These are phyloP conservation scores for Ammodramus savannarum DNA, from an alignment of 2,113 vertebrate genomes.

Conservation along the genomic window DNA sequence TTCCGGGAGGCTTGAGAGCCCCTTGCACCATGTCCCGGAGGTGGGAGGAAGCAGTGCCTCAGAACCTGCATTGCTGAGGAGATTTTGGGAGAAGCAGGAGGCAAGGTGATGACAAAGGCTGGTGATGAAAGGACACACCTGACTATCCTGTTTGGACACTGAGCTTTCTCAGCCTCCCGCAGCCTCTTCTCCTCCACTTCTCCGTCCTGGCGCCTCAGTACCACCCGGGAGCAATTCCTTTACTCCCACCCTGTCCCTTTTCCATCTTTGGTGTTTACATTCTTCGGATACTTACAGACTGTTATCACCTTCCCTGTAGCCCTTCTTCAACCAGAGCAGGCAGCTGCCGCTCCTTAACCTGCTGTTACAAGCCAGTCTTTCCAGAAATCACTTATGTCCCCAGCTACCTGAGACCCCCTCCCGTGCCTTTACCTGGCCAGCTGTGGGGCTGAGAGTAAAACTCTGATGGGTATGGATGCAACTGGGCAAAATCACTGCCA, in stretches of 20 bases:
- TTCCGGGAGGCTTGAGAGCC: neutral
- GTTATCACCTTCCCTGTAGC: constrained; percentile 51
- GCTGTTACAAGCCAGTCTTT: neutral
- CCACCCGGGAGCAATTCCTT: constrained; percentile 38
- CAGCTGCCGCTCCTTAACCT: constrained; percentile 33
- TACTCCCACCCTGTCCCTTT: constrained; percentile 13
- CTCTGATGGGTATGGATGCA: neutral
- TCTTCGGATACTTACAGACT: constrained; percentile 61
- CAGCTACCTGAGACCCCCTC: neutral
- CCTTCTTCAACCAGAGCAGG: neutral
- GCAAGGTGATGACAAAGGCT: neutral
- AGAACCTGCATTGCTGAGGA: neutral
- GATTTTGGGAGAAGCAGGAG: neutral
- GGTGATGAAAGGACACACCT: neutral
- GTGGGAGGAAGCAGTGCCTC: neutral
- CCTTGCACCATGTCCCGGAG: neutral
- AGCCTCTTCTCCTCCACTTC: neutral
- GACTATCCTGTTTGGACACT: fast-evolving
- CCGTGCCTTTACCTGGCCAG: neutral
- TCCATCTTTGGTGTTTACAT: constrained; percentile 71
- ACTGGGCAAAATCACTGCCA: neutral
- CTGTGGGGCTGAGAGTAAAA: neutral
- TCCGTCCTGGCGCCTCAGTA: neutral
- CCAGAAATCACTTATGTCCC: neutral
- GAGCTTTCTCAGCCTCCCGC: neutral